A percentile compares a stretch with the other conserved stretches of the same genome.
These are phyloP conservation scores for Dysmachus trigonus DNA, from an alignment of 2,888 invertebrate genomes.

Conservation along the genomic window DNA sequence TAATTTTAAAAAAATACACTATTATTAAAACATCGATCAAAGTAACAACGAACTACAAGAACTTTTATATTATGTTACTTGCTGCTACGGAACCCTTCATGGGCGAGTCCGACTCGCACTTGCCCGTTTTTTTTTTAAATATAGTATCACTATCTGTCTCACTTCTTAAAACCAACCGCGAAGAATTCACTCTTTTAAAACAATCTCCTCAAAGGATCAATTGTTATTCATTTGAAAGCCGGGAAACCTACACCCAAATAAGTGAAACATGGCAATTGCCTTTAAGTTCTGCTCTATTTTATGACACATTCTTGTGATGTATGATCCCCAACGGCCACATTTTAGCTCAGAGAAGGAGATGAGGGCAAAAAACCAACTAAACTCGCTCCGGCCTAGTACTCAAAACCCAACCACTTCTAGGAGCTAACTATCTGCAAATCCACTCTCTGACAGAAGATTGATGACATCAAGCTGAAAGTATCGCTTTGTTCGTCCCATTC, in stretches of 20 bases:
- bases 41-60: no score
- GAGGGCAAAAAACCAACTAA: background rate
- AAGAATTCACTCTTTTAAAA: background rate
- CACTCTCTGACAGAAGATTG: constrained; percentile 39
- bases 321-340: background rate
- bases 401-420: background rate
- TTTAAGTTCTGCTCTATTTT: background rate
- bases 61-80: no score
- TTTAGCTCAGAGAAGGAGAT: background rate
- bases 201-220: background rate
- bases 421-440: constrained; percentile 35
- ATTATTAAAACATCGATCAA: no score
- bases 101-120: no score
- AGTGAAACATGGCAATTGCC: background rate
- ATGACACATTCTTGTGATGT: background rate
- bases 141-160: background rate
- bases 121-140: no score
- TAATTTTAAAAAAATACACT: no score
- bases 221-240: background rate
- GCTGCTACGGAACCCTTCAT: no score
- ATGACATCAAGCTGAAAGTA: constrained; percentile 26
- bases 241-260: background rate
- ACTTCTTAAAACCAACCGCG: background rate
- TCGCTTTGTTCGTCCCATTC: constrained; percentile 37
- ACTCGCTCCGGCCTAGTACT: background rate